Conservation (phyloP, 2,113 vertebrate genomes). For the Leucoraja erinaceus region DNA sequence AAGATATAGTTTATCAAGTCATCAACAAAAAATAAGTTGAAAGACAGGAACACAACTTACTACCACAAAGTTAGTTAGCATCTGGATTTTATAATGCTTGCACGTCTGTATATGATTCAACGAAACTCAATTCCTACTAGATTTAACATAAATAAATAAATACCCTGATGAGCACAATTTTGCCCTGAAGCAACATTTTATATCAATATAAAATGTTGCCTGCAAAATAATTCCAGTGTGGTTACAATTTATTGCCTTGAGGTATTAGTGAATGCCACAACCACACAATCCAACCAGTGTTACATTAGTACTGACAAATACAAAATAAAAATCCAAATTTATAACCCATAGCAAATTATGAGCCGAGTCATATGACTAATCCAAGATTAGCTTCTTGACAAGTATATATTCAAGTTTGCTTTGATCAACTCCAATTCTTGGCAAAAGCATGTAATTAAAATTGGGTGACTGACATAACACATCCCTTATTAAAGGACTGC, state of each 20-base stretch:
- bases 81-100: background rate
- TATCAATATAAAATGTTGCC: background rate
- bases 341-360: background rate
- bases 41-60: too few relatives aligned
- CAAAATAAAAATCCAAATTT: background rate
- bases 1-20: too few relatives aligned
- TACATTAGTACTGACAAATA: background rate
- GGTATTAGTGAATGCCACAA: background rate
- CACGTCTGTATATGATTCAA: background rate
- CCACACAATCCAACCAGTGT: background rate
- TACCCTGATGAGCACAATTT: background rate
- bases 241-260: background rate
- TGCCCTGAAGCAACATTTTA: background rate
- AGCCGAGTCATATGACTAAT: background rate
- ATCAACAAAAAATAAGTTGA: too few relatives aligned
- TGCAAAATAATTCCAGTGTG: background rate
- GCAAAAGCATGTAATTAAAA: background rate
- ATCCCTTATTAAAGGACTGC: background rate
- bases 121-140: background rate
- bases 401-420: background rate
- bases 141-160: background rate
- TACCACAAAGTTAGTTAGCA: too few relatives aligned
- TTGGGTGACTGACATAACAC: background rate
- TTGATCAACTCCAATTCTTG: background rate
- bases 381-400: background rate